A percentile compares a stretch with the other conserved stretches of the same genome.
Evolutionary conservation across 2,113 vertebrate genomes (phyloP).

Genomic region (Pogona vitticeps): DNA sequence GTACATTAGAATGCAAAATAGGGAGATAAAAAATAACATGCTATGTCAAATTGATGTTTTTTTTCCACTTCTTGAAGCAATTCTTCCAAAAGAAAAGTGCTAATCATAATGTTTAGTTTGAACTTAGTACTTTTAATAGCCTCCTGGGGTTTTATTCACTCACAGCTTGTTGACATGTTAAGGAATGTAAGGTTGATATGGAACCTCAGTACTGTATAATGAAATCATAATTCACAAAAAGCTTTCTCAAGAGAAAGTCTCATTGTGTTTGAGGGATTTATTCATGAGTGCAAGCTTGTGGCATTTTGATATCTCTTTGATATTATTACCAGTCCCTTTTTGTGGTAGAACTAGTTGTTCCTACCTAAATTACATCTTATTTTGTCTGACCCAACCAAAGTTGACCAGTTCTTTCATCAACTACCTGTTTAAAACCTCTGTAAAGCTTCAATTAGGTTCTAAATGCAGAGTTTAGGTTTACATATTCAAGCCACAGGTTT

Average conservation of each 20-base stretch:
- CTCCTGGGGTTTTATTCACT: too few species aligned
- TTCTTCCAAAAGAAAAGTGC: too few species aligned
- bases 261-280: neutral
- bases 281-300: neutral
- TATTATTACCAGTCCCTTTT: neutral
- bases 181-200: neutral
- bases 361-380: neutral
- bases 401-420: neutral
- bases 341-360: neutral
- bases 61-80: too few species aligned
- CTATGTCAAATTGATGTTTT: too few species aligned
- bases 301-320: neutral
- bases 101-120: neutral
- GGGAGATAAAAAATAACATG: too few species aligned
- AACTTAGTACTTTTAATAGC: neutral
- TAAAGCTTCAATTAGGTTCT: neutral
- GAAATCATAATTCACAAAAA: neutral
- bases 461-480: neutral
- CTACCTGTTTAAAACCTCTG: neutral
- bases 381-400: neutral
- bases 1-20: too few species aligned
- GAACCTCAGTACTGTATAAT: neutral
- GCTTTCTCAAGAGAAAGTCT: neutral
- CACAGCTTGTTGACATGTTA: neutral
- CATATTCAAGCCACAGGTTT: neutral